Evolutionary conservation across 2,113 vertebrate species (phyloP).

Genomic region (Nyctibius bracteatus): DNA sequence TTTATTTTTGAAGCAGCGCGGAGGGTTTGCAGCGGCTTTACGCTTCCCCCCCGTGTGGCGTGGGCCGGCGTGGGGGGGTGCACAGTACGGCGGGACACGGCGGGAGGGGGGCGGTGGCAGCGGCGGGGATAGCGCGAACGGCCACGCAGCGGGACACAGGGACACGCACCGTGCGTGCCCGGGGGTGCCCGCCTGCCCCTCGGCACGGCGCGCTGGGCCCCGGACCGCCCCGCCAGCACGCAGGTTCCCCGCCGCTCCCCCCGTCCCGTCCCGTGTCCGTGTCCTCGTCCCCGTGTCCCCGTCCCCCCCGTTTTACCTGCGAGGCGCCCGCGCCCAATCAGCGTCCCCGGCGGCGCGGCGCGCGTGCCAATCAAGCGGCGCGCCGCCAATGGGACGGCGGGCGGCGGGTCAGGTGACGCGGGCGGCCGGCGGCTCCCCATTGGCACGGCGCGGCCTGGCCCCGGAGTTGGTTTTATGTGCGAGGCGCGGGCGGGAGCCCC

Average conservation of each 20-base stretch:
- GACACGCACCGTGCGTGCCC: not conserved
- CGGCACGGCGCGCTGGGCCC: not conserved
- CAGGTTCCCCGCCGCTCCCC: not conserved
- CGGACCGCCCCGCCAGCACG: no score
- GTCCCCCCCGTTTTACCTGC: slow-evolving; percentile 75
- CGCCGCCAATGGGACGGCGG: slow-evolving; percentile 77
- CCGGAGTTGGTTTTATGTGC: slow-evolving; percentile 82
- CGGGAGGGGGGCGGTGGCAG: no score
- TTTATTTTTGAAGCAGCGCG: not conserved
- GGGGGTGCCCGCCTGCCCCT: not conserved
- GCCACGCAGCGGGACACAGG: not conserved
- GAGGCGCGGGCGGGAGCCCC: slow-evolving; percentile 23
- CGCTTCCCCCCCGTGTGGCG: not conserved
- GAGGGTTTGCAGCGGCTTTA: not conserved
- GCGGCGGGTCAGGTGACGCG: slow-evolving; percentile 79
- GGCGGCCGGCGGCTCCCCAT: slow-evolving; percentile 74
- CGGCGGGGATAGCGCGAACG: not conserved
- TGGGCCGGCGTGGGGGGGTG: not conserved
- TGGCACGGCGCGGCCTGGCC: slow-evolving; percentile 84
- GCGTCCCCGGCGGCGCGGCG: slow-evolving; percentile 61
- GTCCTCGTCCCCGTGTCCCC: slow-evolving; percentile 55
- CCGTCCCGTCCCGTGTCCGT: not conserved
- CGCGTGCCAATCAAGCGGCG: slow-evolving; percentile 82
- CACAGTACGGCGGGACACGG: not conserved
- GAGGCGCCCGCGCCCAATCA: slow-evolving; percentile 79